Evolutionary conservation across 2,888 invertebrate species (phyloP), one percentile per base, ranked within the genome.

Genomic region (Labia minor): DNA sequence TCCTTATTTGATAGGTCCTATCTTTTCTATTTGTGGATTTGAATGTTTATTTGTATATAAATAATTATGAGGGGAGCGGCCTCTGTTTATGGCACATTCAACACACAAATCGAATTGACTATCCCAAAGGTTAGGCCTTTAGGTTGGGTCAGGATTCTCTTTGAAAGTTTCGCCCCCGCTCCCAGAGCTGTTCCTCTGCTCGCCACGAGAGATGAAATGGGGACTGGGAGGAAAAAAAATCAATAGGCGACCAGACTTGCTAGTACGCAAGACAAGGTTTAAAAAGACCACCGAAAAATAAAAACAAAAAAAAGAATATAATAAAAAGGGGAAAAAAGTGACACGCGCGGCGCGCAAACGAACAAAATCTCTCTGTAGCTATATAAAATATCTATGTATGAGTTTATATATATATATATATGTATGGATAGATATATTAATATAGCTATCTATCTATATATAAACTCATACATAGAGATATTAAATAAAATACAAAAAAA

Each of bases 131-230:
- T 49, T 49, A 49, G 49, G 49, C 49, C 49, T 49, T 49, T 49
- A 49, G 49, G 49, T 49, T 49, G 49, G 49, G 49, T 49, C 49
- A 49, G 49, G 49, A 49, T 49, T 49, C 49, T 49, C 49, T 49
- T 49, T 49, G 49, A 49, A 49, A 49, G 49, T 49, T 49, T 49
- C 49, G 49, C 16, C 49, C 49, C 49, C 49, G 8, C 49, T 14
- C 49, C 49, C 49, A 10, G 49, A 49, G 4, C 49, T 49, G 49
- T 14, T 49, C 49, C 49, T 49, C 49, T 49, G 49, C 33, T 8
- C 33, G 6, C 6, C 6, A 33, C 49, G n/a, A 49, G 49, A 49
- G 49, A 49, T 49, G 49, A 49, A 49, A 49, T 14, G 49, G n/a
- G 49, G 49, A 49, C 16, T 11, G 49, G 49, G 14, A 16, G 49